A percentile compares a stretch with the other conserved stretches of the same genome.
phyloP scores from a whole-genome alignment of 2,888 invertebrate species.

The Apotomis turbidana region DNA sequence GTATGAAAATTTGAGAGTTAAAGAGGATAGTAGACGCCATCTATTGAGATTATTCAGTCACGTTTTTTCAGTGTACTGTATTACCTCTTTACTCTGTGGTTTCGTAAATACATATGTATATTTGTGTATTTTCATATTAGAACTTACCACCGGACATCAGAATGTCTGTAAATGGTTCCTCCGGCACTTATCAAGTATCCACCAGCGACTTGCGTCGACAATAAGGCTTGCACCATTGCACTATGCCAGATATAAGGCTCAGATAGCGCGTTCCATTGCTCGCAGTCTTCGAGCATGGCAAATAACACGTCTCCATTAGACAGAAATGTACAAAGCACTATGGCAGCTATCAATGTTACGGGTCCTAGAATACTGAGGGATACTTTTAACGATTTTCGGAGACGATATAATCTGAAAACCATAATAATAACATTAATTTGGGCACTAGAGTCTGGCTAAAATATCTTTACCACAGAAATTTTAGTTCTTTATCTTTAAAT shows the following conservation, averaged over 20 bases:
- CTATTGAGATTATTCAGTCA: no score
- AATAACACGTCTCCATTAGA: slow-evolving; percentile 61
- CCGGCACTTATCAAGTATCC: slow-evolving; percentile 86
- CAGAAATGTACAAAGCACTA: slow-evolving; percentile 69
- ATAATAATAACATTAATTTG: slow-evolving; percentile 7
- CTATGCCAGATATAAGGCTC: slow-evolving; percentile 84
- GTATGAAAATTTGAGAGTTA: no score
- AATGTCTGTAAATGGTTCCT: slow-evolving; percentile 85
- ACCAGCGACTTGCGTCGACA: slow-evolving; percentile 86
- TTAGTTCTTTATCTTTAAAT: no score
- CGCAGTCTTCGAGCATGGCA: slow-evolving; percentile 69
- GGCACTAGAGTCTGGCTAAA: no score
- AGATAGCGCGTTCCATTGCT: slow-evolving; percentile 68
- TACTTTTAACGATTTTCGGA: slow-evolving; percentile 77
- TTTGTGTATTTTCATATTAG: no score
- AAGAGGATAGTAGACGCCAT: no score
- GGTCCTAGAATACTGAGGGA: slow-evolving; percentile 70
- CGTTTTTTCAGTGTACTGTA: no score
- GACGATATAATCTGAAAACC: slow-evolving; percentile 76
- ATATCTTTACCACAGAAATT: no score
- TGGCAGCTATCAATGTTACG: slow-evolving; percentile 63
- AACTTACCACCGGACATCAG: slow-evolving; percentile 86
- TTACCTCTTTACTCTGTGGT: no score
- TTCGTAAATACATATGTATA: no score
- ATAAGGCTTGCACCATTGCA: slow-evolving; percentile 85